Percentiles rank a stretch among this genome's conserved stretches.
Evolutionary conservation across 2,797 vertebrate genomes (phyloP).

Genomic region (Phaenicophaeus curvirostris): DNA sequence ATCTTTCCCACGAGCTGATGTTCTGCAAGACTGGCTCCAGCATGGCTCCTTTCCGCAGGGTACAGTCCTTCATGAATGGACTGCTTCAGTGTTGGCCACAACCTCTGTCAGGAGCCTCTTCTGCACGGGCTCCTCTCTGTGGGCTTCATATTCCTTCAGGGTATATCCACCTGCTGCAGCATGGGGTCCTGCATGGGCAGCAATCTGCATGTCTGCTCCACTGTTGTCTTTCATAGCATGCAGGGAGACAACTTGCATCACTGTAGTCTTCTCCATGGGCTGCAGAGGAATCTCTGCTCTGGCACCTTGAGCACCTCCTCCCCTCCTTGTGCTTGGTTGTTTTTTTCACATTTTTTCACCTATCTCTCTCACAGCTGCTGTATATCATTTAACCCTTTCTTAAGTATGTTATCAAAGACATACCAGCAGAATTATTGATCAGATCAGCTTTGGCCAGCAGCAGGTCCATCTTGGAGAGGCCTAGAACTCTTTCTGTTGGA

Average conservation of each 20-base stretch:
- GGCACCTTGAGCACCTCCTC: not conserved
- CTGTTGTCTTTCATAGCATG: not conserved
- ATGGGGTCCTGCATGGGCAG: not conserved
- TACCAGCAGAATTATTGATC: fast-evolving
- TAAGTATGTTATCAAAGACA: not conserved
- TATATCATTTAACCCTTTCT: not conserved
- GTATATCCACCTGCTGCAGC: not conserved
- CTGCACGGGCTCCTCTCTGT: fast-evolving
- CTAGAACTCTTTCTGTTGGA: not conserved
- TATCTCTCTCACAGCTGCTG: not conserved
- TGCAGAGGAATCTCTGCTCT: not conserved
- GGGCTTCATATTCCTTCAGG: not conserved
- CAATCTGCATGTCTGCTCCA: not conserved
- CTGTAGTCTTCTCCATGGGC: not conserved
- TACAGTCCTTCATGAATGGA: not conserved
- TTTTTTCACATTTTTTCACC: not conserved
- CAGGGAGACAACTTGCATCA: not conserved
- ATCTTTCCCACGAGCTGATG: not conserved
- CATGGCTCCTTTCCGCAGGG: not conserved
- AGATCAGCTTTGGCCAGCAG: not conserved
- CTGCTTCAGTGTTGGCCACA: not conserved
- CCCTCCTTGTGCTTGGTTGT: not conserved
- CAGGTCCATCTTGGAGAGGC: not conserved
- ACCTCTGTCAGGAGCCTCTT: not conserved
- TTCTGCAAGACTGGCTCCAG: not conserved